A percentile compares a stretch with the other conserved stretches of the same genome.
Evolutionary conservation across 2,888 invertebrate species (phyloP).

Genomic region (Oscheius sp.): DNA sequence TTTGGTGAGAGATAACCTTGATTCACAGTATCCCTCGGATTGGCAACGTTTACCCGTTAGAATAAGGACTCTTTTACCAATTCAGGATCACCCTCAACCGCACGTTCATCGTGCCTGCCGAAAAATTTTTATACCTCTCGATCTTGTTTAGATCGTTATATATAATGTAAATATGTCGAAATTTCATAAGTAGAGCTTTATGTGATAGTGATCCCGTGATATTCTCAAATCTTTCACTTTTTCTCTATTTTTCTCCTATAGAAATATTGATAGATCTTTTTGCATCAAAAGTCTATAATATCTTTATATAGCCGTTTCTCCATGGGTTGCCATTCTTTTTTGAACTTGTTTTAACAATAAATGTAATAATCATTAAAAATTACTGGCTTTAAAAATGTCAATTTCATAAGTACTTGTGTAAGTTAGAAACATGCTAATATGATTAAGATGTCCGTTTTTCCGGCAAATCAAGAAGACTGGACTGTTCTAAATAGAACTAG

Average conservation of each 20-base stretch:
- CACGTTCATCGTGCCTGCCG: slow-evolving; percentile 58
- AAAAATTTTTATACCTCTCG: slow-evolving; percentile 64
- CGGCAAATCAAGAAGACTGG: neutral
- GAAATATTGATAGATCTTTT: neutral
- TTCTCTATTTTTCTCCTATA: neutral
- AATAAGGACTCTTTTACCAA: slow-evolving; percentile 55
- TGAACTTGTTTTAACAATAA: neutral
- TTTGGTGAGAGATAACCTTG: slow-evolving; percentile 62
- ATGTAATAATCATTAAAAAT: slow-evolving; percentile 1
- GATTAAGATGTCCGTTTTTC: neutral
- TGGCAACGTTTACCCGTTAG: slow-evolving; percentile 58
- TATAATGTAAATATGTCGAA: slow-evolving; percentile 26
- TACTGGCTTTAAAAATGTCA: neutral
- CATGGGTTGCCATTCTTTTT: slow-evolving; percentile 5
- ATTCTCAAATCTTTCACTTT: neutral
- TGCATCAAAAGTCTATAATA: neutral
- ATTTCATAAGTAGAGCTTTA: slow-evolving; percentile 21
- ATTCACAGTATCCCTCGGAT: slow-evolving; percentile 55
- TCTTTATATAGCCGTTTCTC: neutral
- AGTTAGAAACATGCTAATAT: neutral
- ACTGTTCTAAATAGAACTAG: neutral
- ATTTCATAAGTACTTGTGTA: neutral
- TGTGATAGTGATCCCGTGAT: slow-evolving; percentile 9
- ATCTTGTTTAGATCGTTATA: slow-evolving; percentile 33
- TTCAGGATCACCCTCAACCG: slow-evolving; percentile 56